phyloP scores from a whole-genome alignment of 1,140 invertebrate species.

The Polypedilum vanderplanki region DNA sequence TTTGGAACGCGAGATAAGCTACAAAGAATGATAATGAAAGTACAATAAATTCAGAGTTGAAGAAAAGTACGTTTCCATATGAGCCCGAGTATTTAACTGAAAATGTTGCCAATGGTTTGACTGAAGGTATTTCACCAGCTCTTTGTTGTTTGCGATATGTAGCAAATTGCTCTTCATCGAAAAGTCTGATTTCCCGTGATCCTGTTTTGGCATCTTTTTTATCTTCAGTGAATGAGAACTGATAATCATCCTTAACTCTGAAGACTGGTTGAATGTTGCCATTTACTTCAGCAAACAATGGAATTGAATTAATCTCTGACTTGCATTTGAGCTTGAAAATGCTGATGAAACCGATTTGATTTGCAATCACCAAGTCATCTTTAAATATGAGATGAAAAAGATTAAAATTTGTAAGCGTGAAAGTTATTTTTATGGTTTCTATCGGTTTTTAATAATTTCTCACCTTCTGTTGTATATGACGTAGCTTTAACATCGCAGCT shows the following conservation, averaged over 20 bases:
- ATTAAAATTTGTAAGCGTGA: slow-evolving; percentile 39
- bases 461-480: neutral
- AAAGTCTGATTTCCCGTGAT: slow-evolving; percentile 70
- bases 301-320: slow-evolving; percentile 53
- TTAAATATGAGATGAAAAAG: slow-evolving; percentile 83
- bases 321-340: slow-evolving; percentile 68
- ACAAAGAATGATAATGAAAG: neutral
- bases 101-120: slow-evolving; percentile 69
- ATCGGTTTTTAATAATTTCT: slow-evolving; percentile 42
- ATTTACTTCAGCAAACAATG: slow-evolving; percentile 78
- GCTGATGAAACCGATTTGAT: slow-evolving; percentile 69
- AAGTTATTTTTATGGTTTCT: slow-evolving; percentile 52
- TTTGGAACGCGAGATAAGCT: slow-evolving; percentile 8
- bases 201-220: slow-evolving; percentile 70
- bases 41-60: neutral
- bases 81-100: slow-evolving; percentile 69
- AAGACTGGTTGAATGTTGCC: slow-evolving; percentile 74
- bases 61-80: neutral
- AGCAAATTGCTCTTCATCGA: slow-evolving; percentile 86
- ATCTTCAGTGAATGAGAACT: slow-evolving; percentile 91
- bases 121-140: slow-evolving; percentile 54
- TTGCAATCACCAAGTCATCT: slow-evolving; percentile 51
- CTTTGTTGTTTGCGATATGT: slow-evolving; percentile 68
- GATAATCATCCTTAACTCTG: slow-evolving; percentile 60
- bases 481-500: neutral